Base-by-base conservation (phyloP, 2,113 vertebrate genomes). In the Centrocercus urophasianus region DNA sequence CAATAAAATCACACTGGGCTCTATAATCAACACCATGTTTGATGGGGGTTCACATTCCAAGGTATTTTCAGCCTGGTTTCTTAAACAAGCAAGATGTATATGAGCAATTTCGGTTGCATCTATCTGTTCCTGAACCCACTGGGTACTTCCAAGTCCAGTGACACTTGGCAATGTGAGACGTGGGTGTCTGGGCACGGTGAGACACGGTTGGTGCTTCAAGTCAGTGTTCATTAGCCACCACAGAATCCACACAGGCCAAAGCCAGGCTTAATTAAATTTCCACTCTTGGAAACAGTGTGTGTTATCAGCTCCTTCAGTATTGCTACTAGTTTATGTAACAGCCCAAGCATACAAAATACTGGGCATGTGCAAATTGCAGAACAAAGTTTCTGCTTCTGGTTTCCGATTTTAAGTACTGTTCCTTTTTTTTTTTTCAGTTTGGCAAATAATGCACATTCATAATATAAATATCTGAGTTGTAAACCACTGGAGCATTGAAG, bases 381-480 rank as follows among this genome's bases (percentile, higher is more conserved):
- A 81, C 40, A 52, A 88, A 83, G 48, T 76, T 81, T 75, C 80
- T 91, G 64, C 14, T 27, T 83, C 59, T 72, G 1, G 63, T 78
- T 84, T 91, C 61, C 64, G 70, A 72, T 83, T 86, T 52, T 48
- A 86, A 89, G 42, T 48, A 56, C 30, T 18, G 30, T 27, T 71
- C 54, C 2, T 36, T 69, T 61, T 48, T 25, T 43, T 65, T 43
- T 43, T 42, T 4, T 3, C 5, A 40, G n/a, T 56, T 93, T 92
- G 84, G 54, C 40, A 87, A 92, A 89, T 85, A 32, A 89, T 91
- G 95, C 84, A 89, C 60, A 80, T 80, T 27, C 82, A 52, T 36
- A 87, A 88, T 59, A 78, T 25, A 95, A 95, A 89, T 85, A 92
- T 88, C 94, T 92, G 85, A 91, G 71, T 75, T 65, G 60, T 67